Conservation (phyloP, 1,140 invertebrate genomes). For the Forficula auricularia region DNA sequence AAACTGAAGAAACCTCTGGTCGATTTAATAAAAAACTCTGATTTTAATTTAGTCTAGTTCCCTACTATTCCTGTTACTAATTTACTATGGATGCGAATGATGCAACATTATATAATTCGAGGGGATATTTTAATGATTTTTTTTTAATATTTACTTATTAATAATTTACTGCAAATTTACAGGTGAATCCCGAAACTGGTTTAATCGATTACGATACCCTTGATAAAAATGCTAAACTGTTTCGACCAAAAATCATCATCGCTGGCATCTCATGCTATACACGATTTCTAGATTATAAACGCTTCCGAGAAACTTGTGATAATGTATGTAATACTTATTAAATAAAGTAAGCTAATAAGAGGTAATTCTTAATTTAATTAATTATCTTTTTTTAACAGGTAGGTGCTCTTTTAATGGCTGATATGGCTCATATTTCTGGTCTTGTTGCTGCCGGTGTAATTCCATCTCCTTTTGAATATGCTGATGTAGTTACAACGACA, state of each 20-base stretch:
- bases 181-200: conserved; percentile 63
- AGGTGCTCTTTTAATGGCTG: conserved; percentile 39
- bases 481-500: conserved; percentile 88
- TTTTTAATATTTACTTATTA: too few relatives aligned
- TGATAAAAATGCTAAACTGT: conserved; percentile 62
- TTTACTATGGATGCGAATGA: too few relatives aligned
- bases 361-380: too few relatives aligned
- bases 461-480: conserved; percentile 80
- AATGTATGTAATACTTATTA: not conserved
- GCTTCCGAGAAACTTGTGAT: conserved; percentile 72
- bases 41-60: too few relatives aligned
- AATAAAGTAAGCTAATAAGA: too few relatives aligned
- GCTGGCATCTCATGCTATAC: conserved; percentile 85
- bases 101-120: too few relatives aligned
- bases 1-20: too few relatives aligned
- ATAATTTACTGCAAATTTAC: too few relatives aligned
- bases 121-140: too few relatives aligned
- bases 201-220: conserved; percentile 88
- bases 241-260: conserved; percentile 85
- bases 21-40: too few relatives aligned
- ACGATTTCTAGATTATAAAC: conserved; percentile 66
- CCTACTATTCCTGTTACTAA: too few relatives aligned
- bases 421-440: conserved; percentile 49
- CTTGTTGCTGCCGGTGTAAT: conserved; percentile 53
- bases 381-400: conserved; percentile 27